Base-by-base conservation (phyloP, 2,888 invertebrate genomes). In the Xestia xanthographa region DNA sequence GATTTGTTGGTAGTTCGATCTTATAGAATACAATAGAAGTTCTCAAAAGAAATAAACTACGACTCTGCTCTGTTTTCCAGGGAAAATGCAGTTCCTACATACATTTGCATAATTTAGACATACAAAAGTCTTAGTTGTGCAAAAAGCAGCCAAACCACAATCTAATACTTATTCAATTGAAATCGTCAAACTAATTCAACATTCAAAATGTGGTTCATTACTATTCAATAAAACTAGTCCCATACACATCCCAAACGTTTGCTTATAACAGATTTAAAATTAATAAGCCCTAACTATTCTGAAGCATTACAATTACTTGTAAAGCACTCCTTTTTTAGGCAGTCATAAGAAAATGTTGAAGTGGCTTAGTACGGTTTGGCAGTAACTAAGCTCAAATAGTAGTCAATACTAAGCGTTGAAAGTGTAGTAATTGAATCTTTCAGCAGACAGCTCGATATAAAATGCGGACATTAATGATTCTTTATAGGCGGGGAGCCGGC, bases 371-470 rank as follows among this genome's bases (percentile, higher is more conserved):
- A n/a, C n/a, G n/a, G 2, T 41, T 0, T 41, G n/a, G 1, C 14
- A 41, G 63, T n/a, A 17, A 63, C 41, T 41, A 41, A n/a, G 4
- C 41, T 63, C 41, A 43, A 34, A 56, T 43, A 66, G 65, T 79
- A 14, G 38, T 66, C 53, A 66, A 58, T 72, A 62, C 62, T 66
- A 50, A 70, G 62, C 62, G 62, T 58, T 72, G 62, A 77, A 72
- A 81, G 62, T 74, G 60, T 66, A 68, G 78, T 82, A 82, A 82
- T 79, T 78, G 82, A 82, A 82, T 82, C 79, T 82, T 82, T 82
- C 48, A 82, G 71, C 60, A 58, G 66, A 73, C 73, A 78, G 69
- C 62, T 63, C 73, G 43, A 77, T 81, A 73, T 78, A 79, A 82
- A 82, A 79, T 72, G 43, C 48, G 26, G 68, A 82, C 82, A 66